These are phyloP conservation scores for Erebia ligea DNA, from an alignment of 2,888 invertebrate species.

Conservation along the genomic window DNA sequence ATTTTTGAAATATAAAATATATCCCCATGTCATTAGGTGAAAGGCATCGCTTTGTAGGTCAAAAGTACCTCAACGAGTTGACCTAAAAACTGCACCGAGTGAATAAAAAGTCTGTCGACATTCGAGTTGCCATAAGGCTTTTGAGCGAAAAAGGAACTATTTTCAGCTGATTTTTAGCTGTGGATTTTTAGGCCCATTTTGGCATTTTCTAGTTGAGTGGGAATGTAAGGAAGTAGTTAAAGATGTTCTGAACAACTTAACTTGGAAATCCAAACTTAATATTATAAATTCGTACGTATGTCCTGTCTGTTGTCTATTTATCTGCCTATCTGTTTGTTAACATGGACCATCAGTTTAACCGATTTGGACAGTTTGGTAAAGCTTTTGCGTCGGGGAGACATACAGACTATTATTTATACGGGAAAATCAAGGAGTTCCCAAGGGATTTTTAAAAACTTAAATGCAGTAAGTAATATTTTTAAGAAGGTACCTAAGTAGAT, in stretches of 20 bases:
- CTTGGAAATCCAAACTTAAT: too few species aligned
- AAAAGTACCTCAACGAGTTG: slow-evolving; percentile 42
- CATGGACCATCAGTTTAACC: too few species aligned
- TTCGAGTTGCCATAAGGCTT: slow-evolving; percentile 35
- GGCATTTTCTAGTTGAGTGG: slow-evolving; percentile 4
- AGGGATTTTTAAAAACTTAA: too few species aligned
- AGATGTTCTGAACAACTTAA: neutral
- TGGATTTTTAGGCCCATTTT: slow-evolving; percentile 17
- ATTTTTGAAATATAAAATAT: slow-evolving; percentile 28
- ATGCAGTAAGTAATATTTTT: too few species aligned
- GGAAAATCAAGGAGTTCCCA: too few species aligned
- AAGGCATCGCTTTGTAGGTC: slow-evolving; percentile 43
- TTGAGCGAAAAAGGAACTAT: slow-evolving; percentile 33
- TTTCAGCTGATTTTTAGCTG: slow-evolving; percentile 25
- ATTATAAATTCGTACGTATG: too few species aligned
- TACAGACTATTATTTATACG: too few species aligned
- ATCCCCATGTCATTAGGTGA: slow-evolving; percentile 37
- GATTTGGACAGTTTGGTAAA: too few species aligned
- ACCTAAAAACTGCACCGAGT: slow-evolving; percentile 40
- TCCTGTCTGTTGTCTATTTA: too few species aligned
- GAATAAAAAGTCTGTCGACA: slow-evolving; percentile 36
- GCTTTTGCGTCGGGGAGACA: too few species aligned
- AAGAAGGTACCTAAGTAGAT: too few species aligned
- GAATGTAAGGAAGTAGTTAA: slow-evolving; percentile 4
- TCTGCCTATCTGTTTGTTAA: too few species aligned